These are phyloP conservation scores for Hirudinaria manillensis DNA, from an alignment of 2,888 invertebrate species.

Conservation along the genomic window DNA sequence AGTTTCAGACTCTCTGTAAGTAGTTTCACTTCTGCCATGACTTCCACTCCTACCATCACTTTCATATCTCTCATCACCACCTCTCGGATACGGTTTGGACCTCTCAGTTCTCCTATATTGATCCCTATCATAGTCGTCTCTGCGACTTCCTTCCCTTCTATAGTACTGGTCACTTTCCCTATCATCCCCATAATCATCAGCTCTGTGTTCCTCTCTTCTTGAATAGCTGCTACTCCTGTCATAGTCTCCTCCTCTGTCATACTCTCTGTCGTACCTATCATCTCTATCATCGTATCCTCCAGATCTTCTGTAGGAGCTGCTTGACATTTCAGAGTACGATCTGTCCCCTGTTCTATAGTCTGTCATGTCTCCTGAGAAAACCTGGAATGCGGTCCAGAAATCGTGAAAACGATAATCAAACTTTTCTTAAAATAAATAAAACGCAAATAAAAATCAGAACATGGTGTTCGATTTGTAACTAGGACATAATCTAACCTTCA, in stretches of 20 bases:
- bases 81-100: constrained; percentile 5
- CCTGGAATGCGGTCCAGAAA: no score
- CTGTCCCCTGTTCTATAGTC: constrained; percentile 22
- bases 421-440: no score
- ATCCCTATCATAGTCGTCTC: constrained; percentile 12
- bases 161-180: not conserved
- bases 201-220: constrained; percentile 1
- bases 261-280: not conserved
- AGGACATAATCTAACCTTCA: no score
- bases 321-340: constrained; percentile 13
- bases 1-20: not conserved
- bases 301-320: constrained; percentile 12
- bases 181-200: constrained; percentile 3
- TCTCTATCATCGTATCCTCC: constrained; percentile 19
- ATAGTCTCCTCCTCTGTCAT: not conserved
- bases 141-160: not conserved
- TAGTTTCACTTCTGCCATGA: constrained; percentile 1
- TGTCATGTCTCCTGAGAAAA: not conserved
- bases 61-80: constrained; percentile 10
- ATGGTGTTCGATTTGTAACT: no score
- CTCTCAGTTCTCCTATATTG: not conserved
- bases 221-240: constrained; percentile 4
- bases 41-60: constrained; percentile 4
- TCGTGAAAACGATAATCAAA: no score
- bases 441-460: no score